Evolutionary conservation across 2,113 vertebrate genomes (phyloP).

Genomic region (Cebidichthys violaceus): DNA sequence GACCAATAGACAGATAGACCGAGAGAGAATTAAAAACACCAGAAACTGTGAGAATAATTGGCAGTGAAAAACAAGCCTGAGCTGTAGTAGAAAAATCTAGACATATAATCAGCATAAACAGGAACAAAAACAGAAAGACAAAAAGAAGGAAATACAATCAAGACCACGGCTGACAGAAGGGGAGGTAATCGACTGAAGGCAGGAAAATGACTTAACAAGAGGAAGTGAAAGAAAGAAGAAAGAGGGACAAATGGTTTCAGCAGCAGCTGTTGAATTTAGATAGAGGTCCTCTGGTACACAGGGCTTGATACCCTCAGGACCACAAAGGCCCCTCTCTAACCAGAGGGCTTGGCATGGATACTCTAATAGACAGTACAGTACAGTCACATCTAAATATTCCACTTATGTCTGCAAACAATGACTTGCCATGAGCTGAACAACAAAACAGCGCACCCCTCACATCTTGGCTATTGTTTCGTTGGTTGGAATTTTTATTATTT

Average conservation of each 20-base stretch:
- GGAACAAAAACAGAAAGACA: neutral
- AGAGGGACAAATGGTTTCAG: neutral
- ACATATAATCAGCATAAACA: slow-evolving; percentile 7
- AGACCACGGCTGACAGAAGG: neutral
- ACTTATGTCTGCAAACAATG: neutral
- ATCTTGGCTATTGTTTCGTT: neutral
- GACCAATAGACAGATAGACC: neutral
- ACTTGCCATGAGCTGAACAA: neutral
- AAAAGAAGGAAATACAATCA: neutral
- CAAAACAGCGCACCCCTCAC: neutral
- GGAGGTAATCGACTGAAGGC: neutral
- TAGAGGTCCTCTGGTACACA: slow-evolving; percentile 23
- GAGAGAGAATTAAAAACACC: slow-evolving; percentile 35
- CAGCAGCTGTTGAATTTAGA: slow-evolving; percentile 53
- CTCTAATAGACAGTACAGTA: neutral
- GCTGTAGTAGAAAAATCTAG: neutral
- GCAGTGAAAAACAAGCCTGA: neutral
- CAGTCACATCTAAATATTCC: neutral
- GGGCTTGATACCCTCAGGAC: slow-evolving; percentile 16
- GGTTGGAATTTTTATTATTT: neutral
- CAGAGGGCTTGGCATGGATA: neutral
- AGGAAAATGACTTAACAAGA: slow-evolving; percentile 19
- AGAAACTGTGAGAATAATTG: slow-evolving; percentile 24
- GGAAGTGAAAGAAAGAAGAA: neutral
- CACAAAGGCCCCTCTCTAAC: slow-evolving; percentile 1